Base-by-base conservation (phyloP, 2,797 vertebrate genomes). In the Gallinago nigripennis region DNA sequence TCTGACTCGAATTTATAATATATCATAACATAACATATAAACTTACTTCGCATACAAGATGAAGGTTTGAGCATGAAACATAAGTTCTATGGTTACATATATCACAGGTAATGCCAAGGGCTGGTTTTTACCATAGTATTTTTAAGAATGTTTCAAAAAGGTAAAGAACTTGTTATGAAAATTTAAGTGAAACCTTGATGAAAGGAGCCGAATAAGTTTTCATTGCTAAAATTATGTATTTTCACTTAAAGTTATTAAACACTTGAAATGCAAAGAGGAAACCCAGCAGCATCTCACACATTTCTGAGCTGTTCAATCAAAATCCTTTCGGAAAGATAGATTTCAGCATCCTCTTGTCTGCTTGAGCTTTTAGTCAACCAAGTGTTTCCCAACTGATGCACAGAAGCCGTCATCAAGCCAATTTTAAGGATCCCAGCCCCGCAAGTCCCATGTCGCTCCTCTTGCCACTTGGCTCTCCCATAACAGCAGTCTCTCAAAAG, bases 241-340 rank as follows among this genome's bases (percentile, higher is more conserved):
- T 96, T 71, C 65, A 91, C 64, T 46, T 77, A 39, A 82, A 8
- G 2, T 85, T 95, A 71, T 80, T 90, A 80, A 91, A 70, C 33
- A 70, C 57, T 91, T 78, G 68, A 79, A 95, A 96, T 35, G 27
- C 68, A 94, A 96, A 95, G 82, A 92, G 72, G 86, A 96, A 96
- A 94, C 33, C 28, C 66, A 96, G 60, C 6, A 92, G 54, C 75
- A 94, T 85, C 23, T 57, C 70, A 57, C 37, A 80, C n/a, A 56
- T 92, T 97, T 80, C 30, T 1, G 86, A 92, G 46, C 21, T 88
- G 37, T 51, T 94, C 27, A 57, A 33, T 35, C 58, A 86, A 84
- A 70, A 86, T 24, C 60, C 45, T 83, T 84, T 39, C 45, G 41
- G 11, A 58, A 82, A 68, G 31, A 63, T 1, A 78, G 51, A 65